phyloP scores from a whole-genome alignment of 2,797 vertebrate genomes.

The Sphenopsis melanotis region DNA sequence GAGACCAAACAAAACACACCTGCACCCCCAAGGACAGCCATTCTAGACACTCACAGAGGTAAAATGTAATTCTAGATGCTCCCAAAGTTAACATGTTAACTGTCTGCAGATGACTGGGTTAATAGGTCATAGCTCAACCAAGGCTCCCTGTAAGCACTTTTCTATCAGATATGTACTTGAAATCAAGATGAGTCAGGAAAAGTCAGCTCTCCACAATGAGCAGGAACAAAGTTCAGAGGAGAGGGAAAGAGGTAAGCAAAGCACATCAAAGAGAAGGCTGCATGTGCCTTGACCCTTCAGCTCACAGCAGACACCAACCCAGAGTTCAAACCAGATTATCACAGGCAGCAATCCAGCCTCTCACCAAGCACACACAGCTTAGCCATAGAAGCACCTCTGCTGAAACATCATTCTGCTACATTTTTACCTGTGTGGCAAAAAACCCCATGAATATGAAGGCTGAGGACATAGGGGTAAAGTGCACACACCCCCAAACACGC shows the following conservation, averaged over 20 bases:
- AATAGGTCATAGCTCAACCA: background rate
- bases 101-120: background rate
- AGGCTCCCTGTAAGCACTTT: background rate
- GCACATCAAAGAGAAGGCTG: background rate
- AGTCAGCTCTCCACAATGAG: background rate
- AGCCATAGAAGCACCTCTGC: background rate
- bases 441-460: fast-evolving
- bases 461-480: fast-evolving
- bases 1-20: background rate
- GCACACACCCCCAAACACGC: background rate
- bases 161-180: background rate
- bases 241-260: background rate
- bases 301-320: background rate
- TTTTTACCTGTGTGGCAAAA: background rate
- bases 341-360: background rate
- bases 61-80: background rate
- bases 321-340: background rate
- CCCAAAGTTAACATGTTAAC: background rate
- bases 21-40: background rate
- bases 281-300: background rate
- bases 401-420: background rate
- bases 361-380: background rate
- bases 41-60: background rate
- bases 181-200: background rate
- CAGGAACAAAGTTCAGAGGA: background rate